These are phyloP conservation scores for Nomada ferruginata DNA, from an alignment of 2,888 invertebrate genomes.

Conservation along the genomic window DNA sequence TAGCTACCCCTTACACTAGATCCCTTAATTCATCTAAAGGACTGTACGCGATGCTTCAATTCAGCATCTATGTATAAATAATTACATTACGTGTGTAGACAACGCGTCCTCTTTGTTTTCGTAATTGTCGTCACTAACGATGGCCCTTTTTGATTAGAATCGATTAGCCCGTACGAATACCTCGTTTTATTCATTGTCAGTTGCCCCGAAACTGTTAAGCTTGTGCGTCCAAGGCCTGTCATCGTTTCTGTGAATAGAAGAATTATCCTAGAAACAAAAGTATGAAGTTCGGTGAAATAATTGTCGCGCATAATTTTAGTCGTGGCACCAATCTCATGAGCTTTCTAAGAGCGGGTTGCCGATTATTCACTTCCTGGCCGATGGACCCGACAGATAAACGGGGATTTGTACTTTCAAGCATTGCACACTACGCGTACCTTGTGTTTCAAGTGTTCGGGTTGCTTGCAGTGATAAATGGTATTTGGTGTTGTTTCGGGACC, in stretches of 20 bases:
- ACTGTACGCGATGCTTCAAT: no score
- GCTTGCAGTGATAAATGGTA: neutral
- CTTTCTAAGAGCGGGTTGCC: conserved; percentile 13
- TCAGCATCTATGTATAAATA: no score
- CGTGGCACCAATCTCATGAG: neutral
- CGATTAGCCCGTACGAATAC: no score
- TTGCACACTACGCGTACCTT: conserved; percentile 13
- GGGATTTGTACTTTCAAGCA: neutral
- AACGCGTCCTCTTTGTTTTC: no score
- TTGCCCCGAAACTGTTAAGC: no score
- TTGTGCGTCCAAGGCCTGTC: neutral
- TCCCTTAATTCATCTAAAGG: no score
- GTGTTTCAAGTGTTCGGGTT: neutral
- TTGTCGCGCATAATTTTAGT: neutral
- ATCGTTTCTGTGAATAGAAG: no score
- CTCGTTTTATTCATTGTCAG: no score
- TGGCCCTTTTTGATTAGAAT: no score
- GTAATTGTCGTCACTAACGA: no score
- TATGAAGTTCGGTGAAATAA: neutral
- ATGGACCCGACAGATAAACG: neutral
- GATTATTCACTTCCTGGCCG: conserved; percentile 34
- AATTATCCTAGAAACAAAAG: neutral
- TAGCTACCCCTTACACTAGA: no score
- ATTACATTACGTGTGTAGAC: no score
- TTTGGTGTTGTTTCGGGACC: conserved; percentile 6